A percentile compares a stretch with the other conserved stretches of the same genome.
Conservation (phyloP, 2,888 invertebrate genomes). For the Nemapogon koenigi region DNA sequence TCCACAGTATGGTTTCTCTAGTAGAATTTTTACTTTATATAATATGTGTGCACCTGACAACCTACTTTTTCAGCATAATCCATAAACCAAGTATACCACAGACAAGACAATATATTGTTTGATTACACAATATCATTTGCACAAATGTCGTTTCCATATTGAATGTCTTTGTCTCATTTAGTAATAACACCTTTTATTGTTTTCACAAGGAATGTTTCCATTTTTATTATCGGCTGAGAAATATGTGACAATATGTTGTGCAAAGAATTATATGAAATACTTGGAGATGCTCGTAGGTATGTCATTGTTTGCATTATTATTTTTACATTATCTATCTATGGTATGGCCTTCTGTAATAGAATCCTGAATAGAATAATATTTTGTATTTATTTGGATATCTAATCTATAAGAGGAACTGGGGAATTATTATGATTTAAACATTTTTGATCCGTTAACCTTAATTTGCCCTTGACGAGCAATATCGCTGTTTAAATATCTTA, state of each 20-base stretch:
- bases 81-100: no score
- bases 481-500: conserved; percentile 3
- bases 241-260: not conserved
- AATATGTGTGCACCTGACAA: no score
- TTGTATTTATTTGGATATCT: not conserved
- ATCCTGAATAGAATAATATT: not conserved
- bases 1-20: no score
- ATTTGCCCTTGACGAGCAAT: conserved; percentile 25
- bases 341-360: not conserved
- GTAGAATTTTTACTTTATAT: no score
- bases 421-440: not conserved
- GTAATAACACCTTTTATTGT: conserved; percentile 1
- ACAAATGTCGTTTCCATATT: conserved; percentile 23
- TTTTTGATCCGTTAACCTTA: conserved; percentile 29
- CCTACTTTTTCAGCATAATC: no score
- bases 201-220: not conserved
- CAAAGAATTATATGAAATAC: not conserved
- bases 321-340: not conserved
- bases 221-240: not conserved
- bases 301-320: not conserved
- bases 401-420: not conserved
- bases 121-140: conserved; percentile 37
- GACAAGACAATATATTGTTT: no score
- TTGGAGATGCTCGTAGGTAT: not conserved
- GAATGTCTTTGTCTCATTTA: not conserved